Evolutionary conservation across 2,113 vertebrate species (phyloP).

Genomic region (Seriola dumerili): DNA sequence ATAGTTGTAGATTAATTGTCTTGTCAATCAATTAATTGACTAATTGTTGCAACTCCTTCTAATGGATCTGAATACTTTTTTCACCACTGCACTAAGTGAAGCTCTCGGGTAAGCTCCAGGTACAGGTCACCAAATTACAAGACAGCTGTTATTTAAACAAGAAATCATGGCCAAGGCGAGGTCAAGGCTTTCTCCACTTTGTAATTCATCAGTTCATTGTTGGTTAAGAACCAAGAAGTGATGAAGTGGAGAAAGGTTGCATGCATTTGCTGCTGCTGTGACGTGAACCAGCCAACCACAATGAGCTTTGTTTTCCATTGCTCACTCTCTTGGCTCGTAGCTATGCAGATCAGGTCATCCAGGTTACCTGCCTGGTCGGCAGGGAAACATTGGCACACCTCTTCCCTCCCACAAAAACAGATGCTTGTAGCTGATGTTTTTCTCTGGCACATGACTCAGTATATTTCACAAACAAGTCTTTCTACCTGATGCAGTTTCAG

Average conservation of each 20-base stretch:
- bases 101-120: neutral
- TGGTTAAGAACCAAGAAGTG: neutral
- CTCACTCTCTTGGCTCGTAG: slow-evolving; percentile 29
- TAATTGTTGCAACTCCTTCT: too few species aligned
- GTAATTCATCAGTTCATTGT: neutral
- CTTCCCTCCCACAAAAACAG: neutral
- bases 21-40: too few species aligned
- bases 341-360: slow-evolving; percentile 48
- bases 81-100: neutral
- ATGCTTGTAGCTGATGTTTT: neutral
- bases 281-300: neutral
- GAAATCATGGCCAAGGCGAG: neutral
- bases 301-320: slow-evolving; percentile 59
- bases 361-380: slow-evolving; percentile 59
- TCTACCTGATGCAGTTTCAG: neutral
- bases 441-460: neutral
- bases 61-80: neutral
- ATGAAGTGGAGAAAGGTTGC: neutral
- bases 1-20: too few species aligned
- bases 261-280: neutral
- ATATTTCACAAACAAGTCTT: neutral
- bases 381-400: slow-evolving; percentile 36
- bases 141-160: neutral
- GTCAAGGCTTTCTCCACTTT: neutral
- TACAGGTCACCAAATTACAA: neutral